A percentile compares a stretch with the other conserved stretches of the same genome.
Conservation (phyloP, 2,888 invertebrate genomes). For the Xestia sexstrigata region DNA sequence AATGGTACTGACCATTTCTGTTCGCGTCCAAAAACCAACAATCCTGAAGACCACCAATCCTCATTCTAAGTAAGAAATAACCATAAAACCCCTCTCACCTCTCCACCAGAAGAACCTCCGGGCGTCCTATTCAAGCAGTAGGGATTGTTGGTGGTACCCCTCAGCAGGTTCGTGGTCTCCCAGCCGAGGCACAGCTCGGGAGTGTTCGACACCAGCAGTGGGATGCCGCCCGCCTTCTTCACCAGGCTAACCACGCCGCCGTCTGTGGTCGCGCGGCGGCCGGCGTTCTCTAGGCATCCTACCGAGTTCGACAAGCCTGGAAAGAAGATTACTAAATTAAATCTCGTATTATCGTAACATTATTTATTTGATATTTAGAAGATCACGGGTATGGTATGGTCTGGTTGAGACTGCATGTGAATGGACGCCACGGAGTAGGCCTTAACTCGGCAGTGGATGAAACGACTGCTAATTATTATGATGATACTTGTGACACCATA, state of each 20-base stretch:
- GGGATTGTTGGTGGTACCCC: conserved; percentile 96
- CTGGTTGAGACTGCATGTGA: background rate
- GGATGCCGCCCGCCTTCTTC: conserved; percentile 94
- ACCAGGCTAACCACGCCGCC: conserved; percentile 92
- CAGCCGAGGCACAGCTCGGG: conserved; percentile 97
- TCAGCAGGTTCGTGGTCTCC: conserved; percentile 95
- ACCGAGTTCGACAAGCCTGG: conserved; percentile 93
- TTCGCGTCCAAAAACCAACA: background rate
- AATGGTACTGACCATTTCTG: too few relatives aligned
- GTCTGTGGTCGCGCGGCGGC: conserved; percentile 91
- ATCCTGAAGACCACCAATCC: background rate
- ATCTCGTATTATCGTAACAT: background rate
- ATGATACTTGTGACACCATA: conserved; percentile 1
- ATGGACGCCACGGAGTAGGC: background rate
- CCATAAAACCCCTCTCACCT: conserved; percentile 87
- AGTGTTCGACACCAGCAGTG: conserved; percentile 95
- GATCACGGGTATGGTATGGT: background rate
- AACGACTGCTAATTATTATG: background rate
- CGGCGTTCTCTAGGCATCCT: conserved; percentile 90
- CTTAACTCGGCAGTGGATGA: background rate
- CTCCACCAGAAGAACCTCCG: conserved; percentile 97
- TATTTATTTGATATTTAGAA: background rate
- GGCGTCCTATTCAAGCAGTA: conserved; percentile 93
- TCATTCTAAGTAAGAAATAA: background rate
- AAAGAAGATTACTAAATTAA: background rate